Evolutionary conservation across 2,113 vertebrate species (phyloP), one percentile per base, ranked within the genome.

Genomic region (Eleginops maclovinus): DNA sequence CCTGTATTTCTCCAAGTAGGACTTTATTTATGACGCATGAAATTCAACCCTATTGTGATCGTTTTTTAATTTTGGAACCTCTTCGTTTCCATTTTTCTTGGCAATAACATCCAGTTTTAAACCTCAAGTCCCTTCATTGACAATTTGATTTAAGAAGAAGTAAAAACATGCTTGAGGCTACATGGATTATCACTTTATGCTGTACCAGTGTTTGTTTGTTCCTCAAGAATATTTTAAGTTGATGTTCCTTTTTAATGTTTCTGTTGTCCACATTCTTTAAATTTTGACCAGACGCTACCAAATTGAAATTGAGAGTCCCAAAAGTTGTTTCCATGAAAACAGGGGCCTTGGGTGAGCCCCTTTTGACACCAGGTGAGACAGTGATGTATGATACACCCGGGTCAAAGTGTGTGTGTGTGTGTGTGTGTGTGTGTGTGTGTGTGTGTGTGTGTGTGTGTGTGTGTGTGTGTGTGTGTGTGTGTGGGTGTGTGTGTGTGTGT

Each of bases 301-400:
- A 36, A 65, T 46, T 46, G 17, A 16, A 70, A 26, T 43, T 24
- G 17, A 41, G 69, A 72, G 24, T 41, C 61, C 64, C 36, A 55
- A 72, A 73, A 22, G 67, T 16, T 64, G 86, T 66, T 81, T 49
- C 83, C 76, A 79, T 70, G 79, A 17, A 76, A 77, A 77, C 56
- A 4, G 9, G n/a, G 60, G 60, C 51, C 58, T 67, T 31, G 24
- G 70, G 80, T 81, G 28, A 77, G 59, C 69, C 19, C 3, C 50
- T n/a, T 36, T 12, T 68, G 85, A 77, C 81, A 75, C 40, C 78
- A 86, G 81, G 81, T 77, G 80, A 84, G 60, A 83, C 70, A 61
- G 62, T 90, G 87, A 91, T 85, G 49, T 77, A 75, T 88, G 67
- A 8, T 56, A 54, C 49, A 21, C 79, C 80, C 5, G 3, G 75